A percentile compares a stretch with the other conserved stretches of the same genome.
Conservation (phyloP, 2,113 vertebrate species). For the Tapirus terrestris region DNA sequence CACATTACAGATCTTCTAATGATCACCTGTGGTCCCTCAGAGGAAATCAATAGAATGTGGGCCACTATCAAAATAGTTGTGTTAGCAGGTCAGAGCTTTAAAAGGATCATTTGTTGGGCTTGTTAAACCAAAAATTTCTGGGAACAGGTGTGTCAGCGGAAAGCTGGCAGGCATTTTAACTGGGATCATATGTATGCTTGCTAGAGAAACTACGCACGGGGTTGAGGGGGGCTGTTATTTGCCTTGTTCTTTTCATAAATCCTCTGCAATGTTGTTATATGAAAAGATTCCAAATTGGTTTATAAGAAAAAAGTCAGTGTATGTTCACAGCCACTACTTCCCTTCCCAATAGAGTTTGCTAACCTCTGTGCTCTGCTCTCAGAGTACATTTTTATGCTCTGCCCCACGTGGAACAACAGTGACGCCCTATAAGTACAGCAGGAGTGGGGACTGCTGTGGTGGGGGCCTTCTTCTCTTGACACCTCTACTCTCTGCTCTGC, state of each 20-base stretch:
- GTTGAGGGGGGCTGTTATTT: background rate
- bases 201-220: background rate
- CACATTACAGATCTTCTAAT: background rate
- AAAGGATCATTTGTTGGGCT: background rate
- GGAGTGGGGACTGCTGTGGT: too few species aligned
- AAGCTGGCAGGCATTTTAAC: background rate
- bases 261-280: background rate
- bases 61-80: background rate
- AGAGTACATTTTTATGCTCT: background rate
- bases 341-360: background rate
- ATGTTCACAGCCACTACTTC: background rate
- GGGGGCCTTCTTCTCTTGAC: accelerated
- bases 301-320: background rate
- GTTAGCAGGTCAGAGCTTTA: background rate
- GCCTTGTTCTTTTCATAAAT: background rate
- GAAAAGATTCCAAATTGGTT: background rate
- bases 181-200: background rate
- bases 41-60: background rate
- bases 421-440: accelerated
- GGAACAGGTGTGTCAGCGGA: background rate
- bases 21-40: background rate
- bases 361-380: background rate
- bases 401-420: accelerated
- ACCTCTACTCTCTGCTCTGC: background rate
- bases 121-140: background rate